Conservation (phyloP, 92 coral and sea anemone species). For the Porites lobata region DNA sequence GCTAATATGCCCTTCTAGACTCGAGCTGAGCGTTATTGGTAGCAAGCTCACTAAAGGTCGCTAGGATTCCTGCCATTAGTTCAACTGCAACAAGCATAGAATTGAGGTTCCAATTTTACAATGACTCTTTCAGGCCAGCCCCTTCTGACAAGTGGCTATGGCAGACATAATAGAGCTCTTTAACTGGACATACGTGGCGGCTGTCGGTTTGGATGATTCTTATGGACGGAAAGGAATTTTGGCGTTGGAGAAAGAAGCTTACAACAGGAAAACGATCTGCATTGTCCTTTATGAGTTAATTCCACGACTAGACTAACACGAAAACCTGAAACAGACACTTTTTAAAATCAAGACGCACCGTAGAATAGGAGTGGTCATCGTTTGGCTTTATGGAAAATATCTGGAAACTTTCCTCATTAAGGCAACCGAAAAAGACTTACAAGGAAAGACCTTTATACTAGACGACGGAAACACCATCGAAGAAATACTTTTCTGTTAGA, state of each 20-base stretch:
- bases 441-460: neutral
- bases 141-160: neutral
- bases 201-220: conserved; percentile 7
- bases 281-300: neutral
- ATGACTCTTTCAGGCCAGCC: neutral
- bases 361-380: neutral
- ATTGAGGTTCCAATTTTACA: neutral
- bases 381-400: neutral
- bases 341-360: neutral
- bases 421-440: neutral
- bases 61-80: neutral
- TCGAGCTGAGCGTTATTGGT: neutral
- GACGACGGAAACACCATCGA: neutral
- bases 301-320: neutral
- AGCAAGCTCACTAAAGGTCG: neutral
- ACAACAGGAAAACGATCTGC: neutral
- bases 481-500: too few species aligned
- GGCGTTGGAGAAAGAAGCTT: neutral
- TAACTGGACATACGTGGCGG: conserved; percentile 21
- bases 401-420: neutral
- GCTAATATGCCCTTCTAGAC: neutral
- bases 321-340: neutral
- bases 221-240: neutral
- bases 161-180: conserved; percentile 20
- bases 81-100: neutral